Evolutionary conservation across 2,888 invertebrate genomes (phyloP).

Genomic region (Brachyopa scutellaris): DNA sequence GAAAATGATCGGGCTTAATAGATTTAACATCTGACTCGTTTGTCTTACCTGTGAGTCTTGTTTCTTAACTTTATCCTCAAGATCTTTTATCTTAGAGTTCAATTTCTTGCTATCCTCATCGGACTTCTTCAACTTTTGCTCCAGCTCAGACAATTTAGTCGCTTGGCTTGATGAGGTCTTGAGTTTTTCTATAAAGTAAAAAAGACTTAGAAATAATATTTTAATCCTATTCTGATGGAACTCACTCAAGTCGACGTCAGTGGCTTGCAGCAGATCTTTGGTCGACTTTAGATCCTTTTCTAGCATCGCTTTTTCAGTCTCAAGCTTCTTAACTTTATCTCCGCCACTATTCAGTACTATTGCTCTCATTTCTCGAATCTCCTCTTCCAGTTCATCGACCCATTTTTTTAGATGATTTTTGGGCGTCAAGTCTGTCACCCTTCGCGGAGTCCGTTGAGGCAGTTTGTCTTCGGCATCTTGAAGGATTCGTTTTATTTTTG

Average conservation of each 20-base stretch:
- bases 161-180: constrained; percentile 81
- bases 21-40: neutral
- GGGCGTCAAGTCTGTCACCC: constrained; percentile 85
- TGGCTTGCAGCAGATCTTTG: constrained; percentile 86
- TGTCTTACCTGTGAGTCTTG: constrained; percentile 82
- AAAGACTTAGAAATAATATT: neutral
- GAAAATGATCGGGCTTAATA: neutral
- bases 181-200: constrained; percentile 75
- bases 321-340: constrained; percentile 83
- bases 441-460: constrained; percentile 88
- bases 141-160: constrained; percentile 85
- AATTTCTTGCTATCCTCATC: constrained; percentile 87
- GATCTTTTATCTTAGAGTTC: constrained; percentile 83
- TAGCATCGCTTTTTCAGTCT: constrained; percentile 86
- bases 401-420: constrained; percentile 86
- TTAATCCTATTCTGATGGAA: neutral
- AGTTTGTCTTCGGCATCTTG: constrained; percentile 86
- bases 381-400: constrained; percentile 93
- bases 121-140: constrained; percentile 86
- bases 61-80: constrained; percentile 83
- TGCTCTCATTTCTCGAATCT: constrained; percentile 85
- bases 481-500: constrained; percentile 86
- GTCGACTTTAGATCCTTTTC: constrained; percentile 86
- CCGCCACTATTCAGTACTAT: constrained; percentile 80
- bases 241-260: constrained; percentile 82